Evolutionary conservation across 2,797 vertebrate genomes (phyloP).

Genomic region (Helarctos malayanus): DNA sequence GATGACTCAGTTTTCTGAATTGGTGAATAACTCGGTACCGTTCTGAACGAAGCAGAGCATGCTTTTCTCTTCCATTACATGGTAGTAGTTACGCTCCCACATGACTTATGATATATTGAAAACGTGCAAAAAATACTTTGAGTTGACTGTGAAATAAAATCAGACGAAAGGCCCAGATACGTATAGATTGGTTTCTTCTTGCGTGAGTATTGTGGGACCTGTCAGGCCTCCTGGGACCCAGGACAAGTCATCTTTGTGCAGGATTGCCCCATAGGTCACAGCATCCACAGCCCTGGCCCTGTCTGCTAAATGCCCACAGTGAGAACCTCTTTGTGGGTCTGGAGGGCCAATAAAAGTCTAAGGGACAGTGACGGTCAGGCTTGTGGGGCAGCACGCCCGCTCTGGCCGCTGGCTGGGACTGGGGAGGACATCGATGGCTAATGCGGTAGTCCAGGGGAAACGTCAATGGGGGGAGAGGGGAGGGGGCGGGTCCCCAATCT

Average conservation of each 20-base stretch:
- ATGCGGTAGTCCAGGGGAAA: background rate
- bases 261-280: no score
- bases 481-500: background rate
- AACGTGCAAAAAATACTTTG: background rate
- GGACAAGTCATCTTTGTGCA: accelerated
- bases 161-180: background rate
- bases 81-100: background rate
- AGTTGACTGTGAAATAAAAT: background rate
- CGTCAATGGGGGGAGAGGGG: background rate
- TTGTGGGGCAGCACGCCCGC: background rate
- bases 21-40: background rate
- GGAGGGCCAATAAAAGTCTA: background rate
- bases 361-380: background rate
- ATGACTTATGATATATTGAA: background rate
- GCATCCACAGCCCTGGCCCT: background rate
- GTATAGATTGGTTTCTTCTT: background rate
- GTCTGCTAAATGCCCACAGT: background rate
- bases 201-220: accelerated
- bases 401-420: no score
- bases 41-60: background rate
- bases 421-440: background rate
- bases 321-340: background rate
- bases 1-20: background rate
- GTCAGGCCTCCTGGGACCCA: background rate
- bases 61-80: background rate